phyloP scores from a whole-genome alignment of 2,797 vertebrate species.

The Pristis pectinata region DNA sequence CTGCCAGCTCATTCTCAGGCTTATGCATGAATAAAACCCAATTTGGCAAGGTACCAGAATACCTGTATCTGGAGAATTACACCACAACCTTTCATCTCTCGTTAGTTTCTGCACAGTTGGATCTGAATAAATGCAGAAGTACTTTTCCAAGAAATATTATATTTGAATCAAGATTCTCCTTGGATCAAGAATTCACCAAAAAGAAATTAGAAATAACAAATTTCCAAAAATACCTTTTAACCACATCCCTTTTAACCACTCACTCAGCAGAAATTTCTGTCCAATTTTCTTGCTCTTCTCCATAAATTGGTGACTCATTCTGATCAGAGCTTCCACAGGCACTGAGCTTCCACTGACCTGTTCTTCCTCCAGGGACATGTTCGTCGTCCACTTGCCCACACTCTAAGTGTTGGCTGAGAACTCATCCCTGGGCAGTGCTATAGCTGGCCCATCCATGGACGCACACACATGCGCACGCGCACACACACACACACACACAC shows the following conservation, averaged over 20 bases:
- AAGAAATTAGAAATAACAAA: neutral
- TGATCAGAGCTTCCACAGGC: neutral
- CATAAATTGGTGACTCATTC: neutral
- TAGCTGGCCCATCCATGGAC: neutral
- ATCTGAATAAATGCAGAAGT: neutral
- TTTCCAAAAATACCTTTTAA: neutral
- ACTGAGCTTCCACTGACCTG: no score
- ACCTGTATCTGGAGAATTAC: neutral
- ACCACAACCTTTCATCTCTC: neutral
- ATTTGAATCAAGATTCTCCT: neutral
- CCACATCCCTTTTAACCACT: neutral
- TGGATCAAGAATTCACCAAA: neutral
- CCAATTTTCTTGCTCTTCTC: neutral
- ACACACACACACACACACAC: constrained; percentile 33
- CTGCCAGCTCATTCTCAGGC: neutral
- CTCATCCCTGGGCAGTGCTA: neutral
- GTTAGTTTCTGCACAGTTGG: neutral
- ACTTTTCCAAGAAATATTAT: neutral
- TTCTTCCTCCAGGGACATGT: neutral
- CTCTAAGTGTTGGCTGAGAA: neutral
- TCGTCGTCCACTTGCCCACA: no score
- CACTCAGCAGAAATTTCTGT: neutral
- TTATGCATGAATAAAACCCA: neutral
- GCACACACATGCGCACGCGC: neutral
- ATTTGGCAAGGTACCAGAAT: neutral